Evolutionary conservation across 1,140 invertebrate species (phyloP).

Genomic region (Drosophila ambigua): DNA sequence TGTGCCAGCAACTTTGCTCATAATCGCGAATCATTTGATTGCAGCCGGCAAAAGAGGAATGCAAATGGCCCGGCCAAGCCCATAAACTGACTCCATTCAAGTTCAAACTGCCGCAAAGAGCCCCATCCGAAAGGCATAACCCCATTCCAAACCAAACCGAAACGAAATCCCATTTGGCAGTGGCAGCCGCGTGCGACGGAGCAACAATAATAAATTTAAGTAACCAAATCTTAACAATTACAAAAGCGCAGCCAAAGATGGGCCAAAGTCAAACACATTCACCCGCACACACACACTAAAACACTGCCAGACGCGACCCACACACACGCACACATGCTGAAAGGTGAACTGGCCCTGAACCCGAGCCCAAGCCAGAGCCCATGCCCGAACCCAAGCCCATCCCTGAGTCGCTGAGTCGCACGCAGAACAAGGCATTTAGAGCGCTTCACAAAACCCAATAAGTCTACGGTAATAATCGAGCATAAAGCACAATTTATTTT

Average conservation of each 20-base stretch:
- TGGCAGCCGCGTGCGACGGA: slow-evolving; percentile 8
- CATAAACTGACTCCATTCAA: slow-evolving; percentile 29
- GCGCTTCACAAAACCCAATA: slow-evolving; percentile 78
- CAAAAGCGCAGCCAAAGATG: slow-evolving; percentile 53
- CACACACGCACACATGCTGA: slow-evolving; percentile 13
- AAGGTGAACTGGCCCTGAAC: slow-evolving; percentile 11
- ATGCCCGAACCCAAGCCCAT: slow-evolving; percentile 2
- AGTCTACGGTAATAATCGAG: slow-evolving; percentile 83
- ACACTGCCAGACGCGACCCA: neutral
- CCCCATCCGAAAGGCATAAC: neutral
- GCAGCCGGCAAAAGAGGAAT: slow-evolving; percentile 33
- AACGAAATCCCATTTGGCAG: neutral
- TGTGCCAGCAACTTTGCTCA: slow-evolving; percentile 52
- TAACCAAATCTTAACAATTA: slow-evolving; percentile 83
- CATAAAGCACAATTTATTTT: slow-evolving; percentile 83
- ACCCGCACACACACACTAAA: slow-evolving; percentile 19
- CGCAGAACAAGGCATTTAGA: slow-evolving; percentile 52
- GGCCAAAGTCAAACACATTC: slow-evolving; percentile 23
- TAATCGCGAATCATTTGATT: slow-evolving; percentile 73
- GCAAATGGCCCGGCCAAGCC: slow-evolving; percentile 63
- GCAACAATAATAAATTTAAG: slow-evolving; percentile 74
- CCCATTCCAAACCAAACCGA: neutral
- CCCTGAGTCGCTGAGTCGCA: too few species aligned
- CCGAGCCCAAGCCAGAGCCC: slow-evolving; percentile 4
- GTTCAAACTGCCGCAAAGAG: too few species aligned